These are phyloP conservation scores for Loris lydekkerianus DNA, from an alignment of 2,797 vertebrate species.

Conservation along the genomic window DNA sequence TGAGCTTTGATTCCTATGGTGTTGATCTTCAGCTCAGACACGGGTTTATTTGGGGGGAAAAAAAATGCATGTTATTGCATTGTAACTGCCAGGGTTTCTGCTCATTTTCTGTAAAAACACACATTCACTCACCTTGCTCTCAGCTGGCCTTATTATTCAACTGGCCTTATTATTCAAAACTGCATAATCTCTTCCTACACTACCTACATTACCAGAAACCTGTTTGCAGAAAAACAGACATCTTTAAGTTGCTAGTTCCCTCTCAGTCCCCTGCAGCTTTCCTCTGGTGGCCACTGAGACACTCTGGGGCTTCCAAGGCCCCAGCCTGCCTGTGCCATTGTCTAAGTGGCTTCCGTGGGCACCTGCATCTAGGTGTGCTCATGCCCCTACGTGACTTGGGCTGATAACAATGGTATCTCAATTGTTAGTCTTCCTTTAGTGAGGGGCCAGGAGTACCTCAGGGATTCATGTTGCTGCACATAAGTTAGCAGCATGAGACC, in stretches of 20 bases:
- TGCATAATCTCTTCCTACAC: constrained; percentile 24
- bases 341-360: neutral
- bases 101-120: constrained; percentile 66
- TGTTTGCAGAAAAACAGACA: constrained; percentile 64
- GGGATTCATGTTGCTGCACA: neutral
- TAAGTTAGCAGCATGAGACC: neutral
- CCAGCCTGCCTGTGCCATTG: neutral
- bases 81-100: neutral
- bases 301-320: neutral
- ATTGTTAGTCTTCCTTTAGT: neutral
- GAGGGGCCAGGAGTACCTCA: neutral
- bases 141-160: constrained; percentile 54
- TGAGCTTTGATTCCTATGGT: constrained; percentile 66
- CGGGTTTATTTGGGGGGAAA: neutral
- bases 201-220: neutral
- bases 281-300: neutral
- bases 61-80: neutral
- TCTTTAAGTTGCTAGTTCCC: neutral
- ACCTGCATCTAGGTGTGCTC: neutral
- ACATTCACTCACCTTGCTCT: constrained; percentile 10
- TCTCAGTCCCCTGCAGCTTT: neutral
- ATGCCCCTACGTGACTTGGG: neutral
- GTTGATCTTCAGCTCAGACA: constrained; percentile 53
- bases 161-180: constrained; percentile 70
- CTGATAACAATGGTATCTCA: neutral